A percentile compares a stretch with the other conserved stretches of the same genome.
phyloP scores from a whole-genome alignment of 92 coral and sea anemone species.

The Parazoanthus atlanticus region DNA sequence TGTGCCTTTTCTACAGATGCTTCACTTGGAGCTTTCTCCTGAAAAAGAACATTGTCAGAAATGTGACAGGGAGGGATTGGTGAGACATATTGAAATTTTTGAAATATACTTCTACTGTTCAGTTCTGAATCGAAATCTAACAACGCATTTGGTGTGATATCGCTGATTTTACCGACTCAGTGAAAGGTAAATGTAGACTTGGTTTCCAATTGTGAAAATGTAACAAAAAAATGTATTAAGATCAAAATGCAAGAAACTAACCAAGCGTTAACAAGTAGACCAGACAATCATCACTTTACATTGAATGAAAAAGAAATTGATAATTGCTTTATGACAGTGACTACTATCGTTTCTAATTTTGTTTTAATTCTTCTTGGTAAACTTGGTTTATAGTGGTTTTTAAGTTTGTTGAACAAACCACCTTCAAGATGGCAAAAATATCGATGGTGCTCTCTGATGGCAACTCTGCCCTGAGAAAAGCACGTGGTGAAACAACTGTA shows the following conservation, averaged over 20 bases:
- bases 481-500: neutral
- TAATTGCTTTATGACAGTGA: no score
- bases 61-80: neutral
- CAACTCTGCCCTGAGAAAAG: neutral
- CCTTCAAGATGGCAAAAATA: neutral
- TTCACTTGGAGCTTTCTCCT: conserved; percentile 46
- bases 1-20: conserved; percentile 51
- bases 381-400: no score
- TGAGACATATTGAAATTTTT: neutral
- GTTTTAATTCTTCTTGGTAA: no score
- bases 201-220: neutral
- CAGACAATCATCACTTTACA: no score
- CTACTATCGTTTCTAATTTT: no score
- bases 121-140: no score
- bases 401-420: neutral
- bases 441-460: neutral
- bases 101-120: neutral
- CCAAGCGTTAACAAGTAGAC: neutral
- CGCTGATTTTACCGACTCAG: neutral
- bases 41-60: conserved; percentile 25
- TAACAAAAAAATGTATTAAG: neutral
- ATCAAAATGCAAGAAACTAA: no score
- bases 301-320: no score
- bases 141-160: no score
- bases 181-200: neutral